These are phyloP conservation scores for Eupithecia pulchellata DNA, from an alignment of 2,888 invertebrate genomes.

Conservation along the genomic window DNA sequence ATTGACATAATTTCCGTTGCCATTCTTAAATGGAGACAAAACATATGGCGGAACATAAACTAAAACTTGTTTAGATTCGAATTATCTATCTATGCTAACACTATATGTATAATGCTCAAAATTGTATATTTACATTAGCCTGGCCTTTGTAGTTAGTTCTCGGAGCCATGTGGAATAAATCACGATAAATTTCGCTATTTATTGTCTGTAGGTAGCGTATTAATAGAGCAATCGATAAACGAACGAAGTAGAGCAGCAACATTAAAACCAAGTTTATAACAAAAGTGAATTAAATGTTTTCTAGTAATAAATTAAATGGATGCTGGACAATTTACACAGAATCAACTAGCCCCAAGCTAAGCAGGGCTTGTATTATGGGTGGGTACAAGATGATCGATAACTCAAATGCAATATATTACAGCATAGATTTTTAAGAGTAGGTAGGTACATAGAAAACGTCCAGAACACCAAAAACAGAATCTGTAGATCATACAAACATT, in stretches of 20 bases:
- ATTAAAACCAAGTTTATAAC: background rate
- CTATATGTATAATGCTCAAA: background rate
- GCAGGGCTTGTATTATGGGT: too few relatives aligned
- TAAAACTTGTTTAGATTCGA: background rate
- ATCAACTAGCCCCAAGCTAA: too few relatives aligned
- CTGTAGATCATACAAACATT: too few relatives aligned
- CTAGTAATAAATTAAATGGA: too few relatives aligned
- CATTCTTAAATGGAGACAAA: background rate
- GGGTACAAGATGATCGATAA: too few relatives aligned
- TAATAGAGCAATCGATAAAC: background rate
- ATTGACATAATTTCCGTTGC: background rate
- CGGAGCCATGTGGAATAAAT: conserved; percentile 27
- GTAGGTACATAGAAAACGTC: too few relatives aligned
- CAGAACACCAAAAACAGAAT: too few relatives aligned
- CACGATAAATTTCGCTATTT: conserved; percentile 18
- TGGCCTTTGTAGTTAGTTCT: conserved; percentile 13
- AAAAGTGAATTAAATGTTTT: too few relatives aligned
- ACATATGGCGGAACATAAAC: background rate
- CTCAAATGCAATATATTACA: too few relatives aligned
- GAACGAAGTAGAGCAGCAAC: background rate
- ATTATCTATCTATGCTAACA: background rate
- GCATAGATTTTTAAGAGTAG: too few relatives aligned
- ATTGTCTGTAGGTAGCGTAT: background rate
- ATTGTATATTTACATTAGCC: background rate
- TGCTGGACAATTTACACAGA: too few relatives aligned